Percentiles rank a stretch among this genome's conserved stretches.
phyloP scores from a whole-genome alignment of 2,797 vertebrate genomes.

The Atherinosoma microstoma region DNA sequence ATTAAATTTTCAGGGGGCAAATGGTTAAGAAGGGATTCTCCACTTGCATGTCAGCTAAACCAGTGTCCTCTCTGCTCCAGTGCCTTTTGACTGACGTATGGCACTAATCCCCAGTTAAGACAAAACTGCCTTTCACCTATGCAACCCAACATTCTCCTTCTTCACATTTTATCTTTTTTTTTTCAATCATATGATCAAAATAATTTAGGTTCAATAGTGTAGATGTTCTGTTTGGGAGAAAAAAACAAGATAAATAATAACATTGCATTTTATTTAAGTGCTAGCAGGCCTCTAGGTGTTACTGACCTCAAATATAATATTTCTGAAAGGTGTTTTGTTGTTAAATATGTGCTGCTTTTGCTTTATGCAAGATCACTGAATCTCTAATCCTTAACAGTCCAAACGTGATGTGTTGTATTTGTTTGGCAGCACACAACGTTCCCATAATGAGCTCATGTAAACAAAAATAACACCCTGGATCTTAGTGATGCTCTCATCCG shows the following conservation, averaged over 20 bases:
- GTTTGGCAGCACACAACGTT: conserved; percentile 31
- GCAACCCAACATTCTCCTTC: conserved; percentile 18
- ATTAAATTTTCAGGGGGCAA: conserved; percentile 27
- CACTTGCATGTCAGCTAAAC: conserved; percentile 25
- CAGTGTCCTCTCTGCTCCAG: conserved; percentile 41
- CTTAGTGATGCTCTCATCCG: conserved; percentile 18
- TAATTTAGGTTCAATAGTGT: not conserved
- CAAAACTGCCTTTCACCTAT: conserved; percentile 16
- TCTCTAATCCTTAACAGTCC: conserved; percentile 3
- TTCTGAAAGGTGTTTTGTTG: not conserved
- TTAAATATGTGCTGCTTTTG: not conserved
- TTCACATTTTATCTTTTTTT: not conserved
- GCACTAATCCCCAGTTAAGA: conserved; percentile 47
- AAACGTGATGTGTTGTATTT: conserved; percentile 30
- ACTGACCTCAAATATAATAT: not conserved
- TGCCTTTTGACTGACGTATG: conserved; percentile 49
- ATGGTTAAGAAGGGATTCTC: conserved; percentile 23
- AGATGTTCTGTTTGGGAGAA: not conserved
- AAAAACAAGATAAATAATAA: not conserved
- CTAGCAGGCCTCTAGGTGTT: conserved; percentile 13
- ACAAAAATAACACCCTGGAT: conserved; percentile 57
- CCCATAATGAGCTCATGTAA: conserved; percentile 67
- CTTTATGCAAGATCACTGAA: not conserved
- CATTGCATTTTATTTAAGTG: not conserved
- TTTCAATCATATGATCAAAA: not conserved